These are phyloP conservation scores for Xiphophorus couchianus DNA, from an alignment of 2,113 vertebrate species.

Conservation along the genomic window DNA sequence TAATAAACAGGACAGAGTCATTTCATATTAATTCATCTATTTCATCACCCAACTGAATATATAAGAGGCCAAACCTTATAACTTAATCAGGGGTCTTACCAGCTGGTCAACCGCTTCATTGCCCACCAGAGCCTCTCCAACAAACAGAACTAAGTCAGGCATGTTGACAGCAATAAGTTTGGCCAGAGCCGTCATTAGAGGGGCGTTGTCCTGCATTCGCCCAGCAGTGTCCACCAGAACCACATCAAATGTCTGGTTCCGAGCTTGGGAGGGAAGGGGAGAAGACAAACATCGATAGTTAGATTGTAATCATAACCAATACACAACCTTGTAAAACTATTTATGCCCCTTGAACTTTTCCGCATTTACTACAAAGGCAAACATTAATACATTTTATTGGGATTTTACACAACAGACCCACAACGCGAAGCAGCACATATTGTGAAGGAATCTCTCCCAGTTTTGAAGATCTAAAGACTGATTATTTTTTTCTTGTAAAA, in stretches of 20 bases:
- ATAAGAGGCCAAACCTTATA: neutral
- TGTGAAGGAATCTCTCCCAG: neutral
- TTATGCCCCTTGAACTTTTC: no score
- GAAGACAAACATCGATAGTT: neutral
- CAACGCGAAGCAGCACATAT: neutral
- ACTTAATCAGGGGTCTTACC: constrained; percentile 77
- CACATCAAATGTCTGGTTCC: constrained; percentile 94
- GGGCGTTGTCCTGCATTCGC: constrained; percentile 98
- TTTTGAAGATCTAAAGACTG: neutral
- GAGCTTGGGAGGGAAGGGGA: constrained; percentile 76
- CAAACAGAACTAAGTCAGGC: constrained; percentile 95
- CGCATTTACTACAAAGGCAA: no score
- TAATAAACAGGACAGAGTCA: neutral
- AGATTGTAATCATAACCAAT: neutral
- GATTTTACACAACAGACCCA: neutral
- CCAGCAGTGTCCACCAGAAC: constrained; percentile 98
- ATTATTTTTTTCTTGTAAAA: neutral
- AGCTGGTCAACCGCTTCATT: constrained; percentile 98
- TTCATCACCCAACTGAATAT: neutral
- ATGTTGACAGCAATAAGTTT: constrained; percentile 97
- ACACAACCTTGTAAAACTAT: no score
- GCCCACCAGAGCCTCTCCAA: constrained; percentile 96
- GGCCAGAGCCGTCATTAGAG: constrained; percentile 94
- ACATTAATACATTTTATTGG: neutral
- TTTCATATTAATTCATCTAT: neutral